These are phyloP conservation scores for Chaetodon trifasciatus DNA, from an alignment of 2,797 vertebrate genomes.

Conservation along the genomic window DNA sequence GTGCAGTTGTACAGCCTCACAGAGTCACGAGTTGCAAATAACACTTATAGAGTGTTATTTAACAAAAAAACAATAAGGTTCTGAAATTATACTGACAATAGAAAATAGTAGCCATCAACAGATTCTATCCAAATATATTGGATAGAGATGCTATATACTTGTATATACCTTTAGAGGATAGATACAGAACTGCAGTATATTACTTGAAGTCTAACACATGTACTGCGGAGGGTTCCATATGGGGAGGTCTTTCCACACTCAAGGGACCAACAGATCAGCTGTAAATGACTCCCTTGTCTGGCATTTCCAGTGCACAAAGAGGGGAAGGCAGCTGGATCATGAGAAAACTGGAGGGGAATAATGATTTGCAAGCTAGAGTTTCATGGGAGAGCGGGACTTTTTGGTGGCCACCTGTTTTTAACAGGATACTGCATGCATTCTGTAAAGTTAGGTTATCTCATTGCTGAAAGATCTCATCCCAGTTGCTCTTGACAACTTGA, in stretches of 20 bases:
- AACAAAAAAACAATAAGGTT: too few species aligned
- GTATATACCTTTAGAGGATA: background rate
- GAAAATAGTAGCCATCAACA: too few species aligned
- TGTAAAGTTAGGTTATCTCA: conserved; percentile 10
- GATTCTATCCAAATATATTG: too few species aligned
- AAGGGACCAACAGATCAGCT: conserved; percentile 21
- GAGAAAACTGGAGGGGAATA: conserved; percentile 26
- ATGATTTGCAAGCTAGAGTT: conserved; percentile 22
- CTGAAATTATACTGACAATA: too few species aligned
- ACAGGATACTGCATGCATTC: background rate
- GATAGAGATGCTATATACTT: too few species aligned
- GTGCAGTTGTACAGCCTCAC: too few species aligned
- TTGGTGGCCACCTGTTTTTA: conserved; percentile 51
- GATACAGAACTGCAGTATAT: background rate
- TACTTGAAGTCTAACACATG: background rate
- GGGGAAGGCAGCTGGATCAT: conserved; percentile 33
- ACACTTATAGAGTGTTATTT: too few species aligned
- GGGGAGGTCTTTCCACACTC: background rate
- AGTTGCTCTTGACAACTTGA: conserved; percentile 7
- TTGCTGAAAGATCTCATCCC: conserved; percentile 1
- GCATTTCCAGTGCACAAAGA: conserved; percentile 13
- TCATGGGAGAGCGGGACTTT: conserved; percentile 18
- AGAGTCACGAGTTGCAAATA: too few species aligned
- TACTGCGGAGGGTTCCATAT: background rate
- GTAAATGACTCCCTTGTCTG: conserved; percentile 28